A percentile compares a stretch with the other conserved stretches of the same genome.
phyloP scores from a whole-genome alignment of 2,888 invertebrate genomes.

The Ichneumoninae sp. region DNA sequence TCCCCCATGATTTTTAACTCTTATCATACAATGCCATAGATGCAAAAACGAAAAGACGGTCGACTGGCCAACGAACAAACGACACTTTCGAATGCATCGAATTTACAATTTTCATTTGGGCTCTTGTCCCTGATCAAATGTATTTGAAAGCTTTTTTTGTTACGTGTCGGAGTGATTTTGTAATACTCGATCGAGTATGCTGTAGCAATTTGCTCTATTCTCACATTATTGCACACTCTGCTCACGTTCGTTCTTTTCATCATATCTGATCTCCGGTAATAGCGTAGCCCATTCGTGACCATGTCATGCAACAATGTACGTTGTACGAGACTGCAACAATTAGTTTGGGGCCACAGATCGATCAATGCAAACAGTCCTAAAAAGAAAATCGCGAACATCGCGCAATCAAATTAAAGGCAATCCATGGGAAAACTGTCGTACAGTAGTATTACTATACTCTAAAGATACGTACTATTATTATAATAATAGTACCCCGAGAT shows the following conservation, averaged over 20 bases:
- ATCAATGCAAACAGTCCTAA: conserved; percentile 4
- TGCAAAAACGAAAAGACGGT: background rate
- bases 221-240: background rate
- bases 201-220: background rate
- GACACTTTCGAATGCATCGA: conserved; percentile 55
- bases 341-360: conserved; percentile 31
- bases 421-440: background rate
- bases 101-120: background rate
- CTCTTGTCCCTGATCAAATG: background rate
- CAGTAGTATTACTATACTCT: background rate
- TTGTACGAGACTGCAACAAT: conserved; percentile 28
- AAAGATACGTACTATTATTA: background rate
- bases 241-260: background rate
- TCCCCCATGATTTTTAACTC: background rate
- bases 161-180: background rate
- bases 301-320: conserved; percentile 36
- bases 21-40: background rate
- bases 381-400: background rate
- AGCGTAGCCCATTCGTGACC: background rate
- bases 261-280: background rate
- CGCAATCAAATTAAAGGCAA: conserved; percentile 3
- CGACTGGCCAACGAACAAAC: conserved; percentile 35
- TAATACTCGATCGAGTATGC: background rate
- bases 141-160: conserved; percentile 1
- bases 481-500: background rate